These are phyloP conservation scores for Amphilophus citrinellus DNA, from an alignment of 2,113 vertebrate species.

Conservation along the genomic window DNA sequence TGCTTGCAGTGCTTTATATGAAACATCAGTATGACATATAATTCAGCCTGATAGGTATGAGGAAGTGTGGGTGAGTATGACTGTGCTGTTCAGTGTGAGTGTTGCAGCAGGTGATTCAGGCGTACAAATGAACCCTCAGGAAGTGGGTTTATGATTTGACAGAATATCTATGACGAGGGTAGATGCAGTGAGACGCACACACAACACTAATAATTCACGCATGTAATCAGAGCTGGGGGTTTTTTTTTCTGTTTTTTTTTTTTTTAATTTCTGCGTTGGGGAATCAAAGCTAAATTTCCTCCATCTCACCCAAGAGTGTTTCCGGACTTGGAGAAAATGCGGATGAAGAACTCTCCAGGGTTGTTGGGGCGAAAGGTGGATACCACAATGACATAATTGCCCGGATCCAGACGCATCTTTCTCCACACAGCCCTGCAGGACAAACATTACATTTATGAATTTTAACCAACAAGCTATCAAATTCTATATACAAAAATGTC, in stretches of 20 bases:
- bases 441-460: not conserved
- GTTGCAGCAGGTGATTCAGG: conserved; percentile 1
- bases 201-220: not conserved
- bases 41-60: not conserved
- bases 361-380: conserved; percentile 80
- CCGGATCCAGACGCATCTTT: conserved; percentile 79
- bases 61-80: conserved; percentile 9
- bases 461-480: not conserved
- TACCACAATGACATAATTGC: conserved; percentile 79
- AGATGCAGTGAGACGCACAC: not conserved
- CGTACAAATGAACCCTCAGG: not conserved
- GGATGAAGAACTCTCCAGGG: conserved; percentile 81
- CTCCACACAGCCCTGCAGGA: conserved; percentile 75
- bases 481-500: not conserved
- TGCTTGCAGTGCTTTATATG: conserved; percentile 6
- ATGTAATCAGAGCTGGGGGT: not conserved
- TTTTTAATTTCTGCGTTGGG: not conserved
- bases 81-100: conserved; percentile 3
- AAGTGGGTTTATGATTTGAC: conserved; percentile 16
- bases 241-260: not conserved
- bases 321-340: conserved; percentile 82
- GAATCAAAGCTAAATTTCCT: not conserved
- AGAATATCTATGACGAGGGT: not conserved
- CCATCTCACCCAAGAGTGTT: conserved; percentile 79
- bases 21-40: not conserved